phyloP scores from a whole-genome alignment of 2,113 vertebrate species.

The Chamaea fasciata region DNA sequence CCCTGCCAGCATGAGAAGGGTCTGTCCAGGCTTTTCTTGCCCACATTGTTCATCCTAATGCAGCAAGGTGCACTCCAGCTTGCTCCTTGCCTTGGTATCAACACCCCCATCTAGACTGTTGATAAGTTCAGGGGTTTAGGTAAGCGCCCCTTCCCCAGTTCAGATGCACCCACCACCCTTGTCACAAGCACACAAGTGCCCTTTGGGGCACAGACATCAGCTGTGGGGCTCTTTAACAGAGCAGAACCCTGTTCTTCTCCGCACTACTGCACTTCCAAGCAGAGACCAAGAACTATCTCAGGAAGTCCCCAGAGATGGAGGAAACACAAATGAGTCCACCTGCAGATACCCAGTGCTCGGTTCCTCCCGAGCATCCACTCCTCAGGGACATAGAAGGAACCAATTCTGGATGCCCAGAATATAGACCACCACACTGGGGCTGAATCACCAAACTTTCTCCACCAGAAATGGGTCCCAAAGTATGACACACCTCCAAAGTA shows the following conservation, averaged over 20 bases:
- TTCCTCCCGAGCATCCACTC: accelerated
- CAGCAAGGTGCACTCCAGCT: neutral
- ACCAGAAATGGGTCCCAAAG: neutral
- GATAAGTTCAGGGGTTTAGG: neutral
- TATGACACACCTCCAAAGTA: neutral
- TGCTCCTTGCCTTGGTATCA: neutral
- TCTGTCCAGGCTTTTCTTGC: neutral
- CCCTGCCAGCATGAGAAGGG: neutral
- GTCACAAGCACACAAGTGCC: accelerated
- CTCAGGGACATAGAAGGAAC: accelerated
- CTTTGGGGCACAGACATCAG: neutral
- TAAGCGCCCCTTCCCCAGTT: neutral
- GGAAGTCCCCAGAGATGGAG: neutral
- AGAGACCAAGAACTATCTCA: neutral
- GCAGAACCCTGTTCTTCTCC: neutral
- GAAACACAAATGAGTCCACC: neutral
- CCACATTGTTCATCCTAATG: neutral
- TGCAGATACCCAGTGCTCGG: accelerated
- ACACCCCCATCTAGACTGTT: neutral
- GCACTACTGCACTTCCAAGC: neutral
- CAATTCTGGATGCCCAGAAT: neutral
- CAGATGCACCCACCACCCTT: neutral
- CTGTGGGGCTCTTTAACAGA: neutral
- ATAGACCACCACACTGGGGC: neutral
- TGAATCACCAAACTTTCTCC: neutral